Conservation (phyloP, 2,797 vertebrate genomes). For the Rhyacichthys aspro region DNA sequence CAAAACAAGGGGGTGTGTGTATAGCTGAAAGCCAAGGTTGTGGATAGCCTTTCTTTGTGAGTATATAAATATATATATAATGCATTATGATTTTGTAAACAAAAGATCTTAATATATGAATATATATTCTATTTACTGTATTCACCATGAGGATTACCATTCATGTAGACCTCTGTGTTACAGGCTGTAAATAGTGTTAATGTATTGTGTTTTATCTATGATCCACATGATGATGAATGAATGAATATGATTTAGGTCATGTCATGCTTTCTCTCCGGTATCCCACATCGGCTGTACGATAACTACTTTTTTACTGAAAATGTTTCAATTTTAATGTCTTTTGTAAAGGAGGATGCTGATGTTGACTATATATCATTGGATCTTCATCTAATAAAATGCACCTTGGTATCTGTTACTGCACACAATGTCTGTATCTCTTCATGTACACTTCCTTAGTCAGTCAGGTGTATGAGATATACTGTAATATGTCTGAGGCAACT, state of each 20-base stretch:
- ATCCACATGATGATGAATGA: slow-evolving; percentile 70
- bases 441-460: neutral
- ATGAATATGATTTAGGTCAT: slow-evolving; percentile 77
- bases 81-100: slow-evolving; percentile 79
- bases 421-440: slow-evolving; percentile 19
- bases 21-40: slow-evolving; percentile 73
- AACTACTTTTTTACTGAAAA: slow-evolving; percentile 82
- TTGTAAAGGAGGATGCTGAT: slow-evolving; percentile 82
- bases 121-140: slow-evolving; percentile 78
- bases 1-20: slow-evolving; percentile 64
- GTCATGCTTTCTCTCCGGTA: slow-evolving; percentile 80
- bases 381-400: slow-evolving; percentile 82
- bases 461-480: neutral
- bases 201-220: slow-evolving; percentile 78
- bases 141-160: slow-evolving; percentile 69
- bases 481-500: too few relatives aligned
- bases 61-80: slow-evolving; percentile 61
- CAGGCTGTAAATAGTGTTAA: slow-evolving; percentile 78
- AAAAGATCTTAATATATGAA: slow-evolving; percentile 80
- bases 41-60: slow-evolving; percentile 76
- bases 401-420: slow-evolving; percentile 64
- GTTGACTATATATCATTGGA: slow-evolving; percentile 78
- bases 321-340: slow-evolving; percentile 80
- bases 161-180: slow-evolving; percentile 75
- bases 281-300: slow-evolving; percentile 76